A percentile compares a stretch with the other conserved stretches of the same genome.
phyloP scores from a whole-genome alignment of 2,888 invertebrate genomes.

The Gnatocerus cornutus region DNA sequence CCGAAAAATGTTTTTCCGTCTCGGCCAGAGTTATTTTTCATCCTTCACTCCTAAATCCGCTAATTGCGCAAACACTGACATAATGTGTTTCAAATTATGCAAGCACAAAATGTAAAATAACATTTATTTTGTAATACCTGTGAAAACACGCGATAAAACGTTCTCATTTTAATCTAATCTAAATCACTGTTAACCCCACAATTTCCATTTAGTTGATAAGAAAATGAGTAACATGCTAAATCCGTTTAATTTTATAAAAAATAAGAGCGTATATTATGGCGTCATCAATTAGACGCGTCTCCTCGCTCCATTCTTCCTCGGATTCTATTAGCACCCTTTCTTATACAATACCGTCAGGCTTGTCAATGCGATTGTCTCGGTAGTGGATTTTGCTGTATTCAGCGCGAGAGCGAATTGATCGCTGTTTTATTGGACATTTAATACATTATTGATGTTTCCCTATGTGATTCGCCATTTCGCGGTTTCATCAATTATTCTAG shows the following conservation, averaged over 20 bases:
- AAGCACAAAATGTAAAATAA: conserved; percentile 33
- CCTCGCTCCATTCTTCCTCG: not conserved
- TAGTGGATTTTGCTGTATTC: conserved; percentile 58
- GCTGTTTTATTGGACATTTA: conserved; percentile 55
- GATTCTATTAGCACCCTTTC: conserved; percentile 36
- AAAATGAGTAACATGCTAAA: no score
- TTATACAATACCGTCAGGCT: conserved; percentile 45
- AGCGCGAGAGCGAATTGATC: conserved; percentile 51
- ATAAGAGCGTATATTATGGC: no score
- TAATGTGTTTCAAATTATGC: conserved; percentile 21
- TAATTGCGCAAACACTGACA: conserved; percentile 25
- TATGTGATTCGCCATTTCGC: conserved; percentile 25
- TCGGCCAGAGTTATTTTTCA: no score
- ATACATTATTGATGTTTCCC: conserved; percentile 56
- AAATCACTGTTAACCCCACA: no score
- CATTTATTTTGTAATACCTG: conserved; percentile 36
- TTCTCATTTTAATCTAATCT: no score
- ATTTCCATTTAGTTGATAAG: no score
- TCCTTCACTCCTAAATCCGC: no score
- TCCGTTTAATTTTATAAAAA: no score
- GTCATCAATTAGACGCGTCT: not conserved
- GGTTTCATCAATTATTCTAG: conserved; percentile 36
- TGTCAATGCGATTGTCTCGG: conserved; percentile 52
- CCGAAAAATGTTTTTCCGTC: no score
- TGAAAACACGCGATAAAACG: no score